Evolutionary conservation across 2,888 invertebrate genomes (phyloP), one percentile per base, ranked within the genome.

Genomic region (Platynereis dumerilii): DNA sequence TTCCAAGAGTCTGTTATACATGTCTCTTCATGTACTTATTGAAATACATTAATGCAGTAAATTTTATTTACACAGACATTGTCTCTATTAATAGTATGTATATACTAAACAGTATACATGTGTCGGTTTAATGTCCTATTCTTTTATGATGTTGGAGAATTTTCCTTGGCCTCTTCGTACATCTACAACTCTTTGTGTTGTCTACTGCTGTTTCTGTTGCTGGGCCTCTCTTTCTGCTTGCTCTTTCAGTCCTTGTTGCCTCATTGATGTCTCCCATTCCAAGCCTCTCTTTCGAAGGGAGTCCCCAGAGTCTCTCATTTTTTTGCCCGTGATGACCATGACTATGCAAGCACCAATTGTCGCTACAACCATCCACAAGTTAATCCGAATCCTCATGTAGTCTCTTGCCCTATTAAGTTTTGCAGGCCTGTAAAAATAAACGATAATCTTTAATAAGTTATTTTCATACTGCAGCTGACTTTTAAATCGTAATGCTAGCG

Each of bases 371-470:
- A 67, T 67, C 22, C 24, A 45, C 7, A 65, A 10, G 54, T 64
- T 65, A 10, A 65, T 64, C 2, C 67, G 56, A 48, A 67, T 65
- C 7, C 67, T 63, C 44, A 58, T 59, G 56, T 58, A 42, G 53
- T 67, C 67, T 24, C 42, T 26, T 39, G 63, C 60, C 20, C 60
- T 64, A 24, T 60, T 64, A 60, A 67, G 56, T 29, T 56, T 48
- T 12, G 60, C 44, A 52, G 22, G 34, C 34, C 69, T 69, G 61
- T n/a, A 53, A 22, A 63, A 5, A 28, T n/a, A 27, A 48, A 12
- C 28, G 34, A 58, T 1, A 28, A 28, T 10, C 22, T 5, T 26
- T 10, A n/a, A 54, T 26, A 28, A 2, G 15, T 27, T 27, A 55
- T 27, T 17, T 56, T 15, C 15, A 15, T 27, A 27, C 22, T 28